Conservation (phyloP, 2,797 vertebrate species). For the Sus cebifrons region DNA sequence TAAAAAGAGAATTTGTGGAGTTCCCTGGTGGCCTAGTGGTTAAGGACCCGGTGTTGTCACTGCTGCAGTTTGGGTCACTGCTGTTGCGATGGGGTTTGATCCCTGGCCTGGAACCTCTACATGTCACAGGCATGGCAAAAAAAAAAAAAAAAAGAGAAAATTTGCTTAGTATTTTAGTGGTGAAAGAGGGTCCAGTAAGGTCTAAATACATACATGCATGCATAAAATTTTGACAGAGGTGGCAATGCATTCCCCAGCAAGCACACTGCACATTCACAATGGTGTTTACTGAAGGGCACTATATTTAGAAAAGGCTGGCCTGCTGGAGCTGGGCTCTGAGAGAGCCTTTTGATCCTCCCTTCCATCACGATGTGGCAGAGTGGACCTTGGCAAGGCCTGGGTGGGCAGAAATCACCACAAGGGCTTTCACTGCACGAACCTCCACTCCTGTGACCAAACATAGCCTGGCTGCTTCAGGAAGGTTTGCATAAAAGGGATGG, state of each 20-base stretch:
- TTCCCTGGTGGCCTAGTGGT: no score
- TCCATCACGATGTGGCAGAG: slow-evolving; percentile 81
- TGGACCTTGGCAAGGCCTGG: slow-evolving; percentile 81
- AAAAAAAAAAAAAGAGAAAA: not conserved
- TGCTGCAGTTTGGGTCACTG: no score
- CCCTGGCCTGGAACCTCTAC: no score
- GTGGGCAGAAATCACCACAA: slow-evolving; percentile 79
- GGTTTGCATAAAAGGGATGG: slow-evolving; percentile 71
- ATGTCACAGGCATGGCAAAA: no score
- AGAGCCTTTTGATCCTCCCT: slow-evolving; percentile 86
- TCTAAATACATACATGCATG: not conserved
- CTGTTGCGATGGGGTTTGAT: no score
- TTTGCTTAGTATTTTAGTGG: slow-evolving; percentile 4
- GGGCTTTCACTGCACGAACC: slow-evolving; percentile 33
- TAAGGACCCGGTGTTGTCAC: no score
- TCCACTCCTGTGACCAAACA: slow-evolving; percentile 86
- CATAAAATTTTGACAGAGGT: not conserved
- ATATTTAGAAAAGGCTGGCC: slow-evolving; percentile 89
- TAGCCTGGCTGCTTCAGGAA: slow-evolving; percentile 79
- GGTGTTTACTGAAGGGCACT: slow-evolving; percentile 89
- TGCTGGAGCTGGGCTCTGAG: slow-evolving; percentile 72
- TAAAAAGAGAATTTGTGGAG: not conserved
- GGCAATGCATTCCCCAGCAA: slow-evolving; percentile 71
- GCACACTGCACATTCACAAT: slow-evolving; percentile 70
- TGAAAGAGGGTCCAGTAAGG: not conserved